phyloP scores from a whole-genome alignment of 2,797 vertebrate species.

The Pseudochaenichthys georgianus region DNA sequence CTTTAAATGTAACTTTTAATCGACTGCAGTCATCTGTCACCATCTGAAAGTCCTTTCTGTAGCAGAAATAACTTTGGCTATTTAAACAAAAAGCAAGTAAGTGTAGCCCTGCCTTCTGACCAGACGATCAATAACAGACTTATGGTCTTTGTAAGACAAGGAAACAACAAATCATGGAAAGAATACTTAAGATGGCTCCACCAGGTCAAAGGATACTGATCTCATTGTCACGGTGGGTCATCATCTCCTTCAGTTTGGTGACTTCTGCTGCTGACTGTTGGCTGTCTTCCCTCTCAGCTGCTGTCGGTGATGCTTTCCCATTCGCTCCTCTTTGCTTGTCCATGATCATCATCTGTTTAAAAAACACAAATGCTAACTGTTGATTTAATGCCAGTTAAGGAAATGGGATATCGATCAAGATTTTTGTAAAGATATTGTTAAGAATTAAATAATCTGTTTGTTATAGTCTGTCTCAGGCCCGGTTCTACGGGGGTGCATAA shows the following conservation, averaged over 20 bases:
- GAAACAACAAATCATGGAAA: neutral
- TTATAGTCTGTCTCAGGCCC: too few relatives aligned
- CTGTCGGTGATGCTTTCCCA: slow-evolving; percentile 13
- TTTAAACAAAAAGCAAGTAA: too few relatives aligned
- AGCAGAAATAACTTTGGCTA: too few relatives aligned
- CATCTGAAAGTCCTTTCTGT: too few relatives aligned
- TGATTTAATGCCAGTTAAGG: neutral
- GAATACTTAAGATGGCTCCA: neutral
- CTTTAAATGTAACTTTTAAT: too few relatives aligned
- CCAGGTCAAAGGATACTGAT: slow-evolving; percentile 91
- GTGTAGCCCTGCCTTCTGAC: too few relatives aligned
- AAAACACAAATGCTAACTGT: neutral
- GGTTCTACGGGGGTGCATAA: too few relatives aligned
- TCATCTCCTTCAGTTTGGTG: slow-evolving; percentile 84
- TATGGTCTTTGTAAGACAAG: neutral
- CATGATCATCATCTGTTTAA: slow-evolving; percentile 66
- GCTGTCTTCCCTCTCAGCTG: slow-evolving; percentile 17
- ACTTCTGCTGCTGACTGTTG: slow-evolving; percentile 51
- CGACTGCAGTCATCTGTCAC: too few relatives aligned
- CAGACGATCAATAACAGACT: neutral
- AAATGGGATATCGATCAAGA: neutral
- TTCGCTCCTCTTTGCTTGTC: slow-evolving; percentile 34
- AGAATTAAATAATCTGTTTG: neutral
- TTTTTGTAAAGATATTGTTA: neutral
- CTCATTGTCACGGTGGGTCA: slow-evolving; percentile 91